A percentile compares a stretch with the other conserved stretches of the same genome.
Evolutionary conservation across 2,888 invertebrate genomes (phyloP).

Genomic region (Leptura quadrifasciata): DNA sequence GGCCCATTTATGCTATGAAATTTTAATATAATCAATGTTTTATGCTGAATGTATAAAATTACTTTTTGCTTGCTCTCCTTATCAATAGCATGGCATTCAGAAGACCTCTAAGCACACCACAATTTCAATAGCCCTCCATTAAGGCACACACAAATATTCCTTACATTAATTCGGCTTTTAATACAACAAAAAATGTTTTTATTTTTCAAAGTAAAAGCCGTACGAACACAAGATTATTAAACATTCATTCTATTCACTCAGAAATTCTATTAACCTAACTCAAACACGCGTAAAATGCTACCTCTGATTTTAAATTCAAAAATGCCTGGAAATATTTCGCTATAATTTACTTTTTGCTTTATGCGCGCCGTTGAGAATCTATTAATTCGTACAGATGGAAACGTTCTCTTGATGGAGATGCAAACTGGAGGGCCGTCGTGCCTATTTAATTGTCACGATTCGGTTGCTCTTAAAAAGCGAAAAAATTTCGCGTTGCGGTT

Average conservation of each 20-base stretch:
- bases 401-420: not conserved
- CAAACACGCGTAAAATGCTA: not conserved
- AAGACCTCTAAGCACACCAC: not conserved
- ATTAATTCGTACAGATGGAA: not conserved
- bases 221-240: not conserved
- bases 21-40: too few species aligned
- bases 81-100: too few species aligned
- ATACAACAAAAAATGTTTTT: not conserved
- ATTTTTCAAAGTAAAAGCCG: not conserved
- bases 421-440: not conserved
- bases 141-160: not conserved
- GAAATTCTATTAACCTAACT: not conserved
- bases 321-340: not conserved
- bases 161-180: not conserved
- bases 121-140: not conserved
- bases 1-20: too few species aligned
- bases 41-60: too few species aligned
- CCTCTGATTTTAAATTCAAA: not conserved
- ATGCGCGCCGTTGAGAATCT: not conserved
- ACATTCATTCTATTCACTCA: not conserved
- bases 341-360: not conserved
- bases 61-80: too few species aligned
- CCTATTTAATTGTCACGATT: not conserved
- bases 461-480: not conserved
- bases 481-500: not conserved